Evolutionary conservation across 2,797 vertebrate species (phyloP).

Genomic region (Myotis myotis): DNA sequence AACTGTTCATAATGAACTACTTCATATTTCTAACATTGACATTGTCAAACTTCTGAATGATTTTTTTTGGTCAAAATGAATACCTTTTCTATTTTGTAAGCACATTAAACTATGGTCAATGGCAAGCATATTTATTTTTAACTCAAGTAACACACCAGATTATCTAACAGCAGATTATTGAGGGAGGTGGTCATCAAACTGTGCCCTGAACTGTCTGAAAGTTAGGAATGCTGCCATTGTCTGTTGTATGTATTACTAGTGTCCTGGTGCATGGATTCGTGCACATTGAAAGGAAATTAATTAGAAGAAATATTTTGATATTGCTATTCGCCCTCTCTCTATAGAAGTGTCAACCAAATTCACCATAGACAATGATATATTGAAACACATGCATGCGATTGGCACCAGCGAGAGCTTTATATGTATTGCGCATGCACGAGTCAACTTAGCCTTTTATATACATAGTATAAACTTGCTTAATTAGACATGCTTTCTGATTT

Average conservation of each 20-base stretch:
- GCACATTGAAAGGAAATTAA: too few relatives aligned
- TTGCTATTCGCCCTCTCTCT: too few relatives aligned
- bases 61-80: neutral
- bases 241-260: neutral
- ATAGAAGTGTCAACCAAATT: too few relatives aligned
- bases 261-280: too few relatives aligned
- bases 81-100: neutral
- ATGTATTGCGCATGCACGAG: fast-evolving
- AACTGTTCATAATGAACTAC: neutral
- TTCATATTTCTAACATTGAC: neutral
- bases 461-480: too few relatives aligned
- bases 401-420: too few relatives aligned
- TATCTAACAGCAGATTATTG: neutral
- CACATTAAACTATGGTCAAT: neutral
- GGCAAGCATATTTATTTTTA: neutral
- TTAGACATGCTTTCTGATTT: too few relatives aligned
- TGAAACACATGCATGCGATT: too few relatives aligned
- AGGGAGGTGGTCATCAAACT: neutral
- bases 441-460: too few relatives aligned
- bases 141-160: neutral
- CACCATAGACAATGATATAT: too few relatives aligned
- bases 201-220: neutral
- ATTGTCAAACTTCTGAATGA: neutral
- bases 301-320: too few relatives aligned
- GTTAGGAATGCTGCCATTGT: neutral